Conservation (phyloP, 2,888 invertebrate species). For the Exocentrus adspersus region DNA sequence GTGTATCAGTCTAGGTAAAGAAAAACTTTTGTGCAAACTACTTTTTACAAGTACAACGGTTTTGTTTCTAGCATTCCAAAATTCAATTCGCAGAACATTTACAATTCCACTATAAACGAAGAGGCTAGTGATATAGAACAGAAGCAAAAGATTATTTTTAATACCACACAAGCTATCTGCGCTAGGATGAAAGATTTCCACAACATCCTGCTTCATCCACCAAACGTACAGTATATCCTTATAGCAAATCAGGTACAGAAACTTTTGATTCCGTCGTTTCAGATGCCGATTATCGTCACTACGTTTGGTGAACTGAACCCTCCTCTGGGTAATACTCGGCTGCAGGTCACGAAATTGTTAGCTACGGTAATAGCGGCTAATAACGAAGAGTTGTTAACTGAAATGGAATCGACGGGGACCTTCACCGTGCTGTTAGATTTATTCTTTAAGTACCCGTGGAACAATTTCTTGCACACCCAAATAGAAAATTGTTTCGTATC, state of each 20-base stretch:
- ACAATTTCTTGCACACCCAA: constrained; percentile 95
- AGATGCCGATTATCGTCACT: constrained; percentile 75
- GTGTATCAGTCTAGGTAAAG: constrained; percentile 64
- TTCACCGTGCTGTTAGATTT: constrained; percentile 79
- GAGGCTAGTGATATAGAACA: constrained; percentile 67
- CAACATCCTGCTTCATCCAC: constrained; percentile 74
- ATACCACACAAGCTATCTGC: constrained; percentile 72
- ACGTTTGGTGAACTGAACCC: constrained; percentile 77
- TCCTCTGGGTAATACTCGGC: constrained; percentile 82
- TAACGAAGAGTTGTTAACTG: constrained; percentile 75
- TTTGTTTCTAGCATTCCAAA: constrained; percentile 52
- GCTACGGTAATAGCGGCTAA: constrained; percentile 80
- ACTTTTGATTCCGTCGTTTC: constrained; percentile 40
- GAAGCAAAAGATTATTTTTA: constrained; percentile 69
- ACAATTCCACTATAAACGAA: constrained; percentile 60
- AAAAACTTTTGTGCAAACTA: neutral
- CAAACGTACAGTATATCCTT: constrained; percentile 66
- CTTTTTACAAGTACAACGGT: neutral
- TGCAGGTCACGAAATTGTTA: constrained; percentile 83
- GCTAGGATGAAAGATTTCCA: constrained; percentile 77
- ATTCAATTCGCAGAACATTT: constrained; percentile 51
- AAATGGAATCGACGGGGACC: constrained; percentile 68
- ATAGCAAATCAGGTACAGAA: neutral
- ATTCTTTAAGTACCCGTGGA: constrained; percentile 90
- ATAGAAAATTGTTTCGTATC: constrained; percentile 81